phyloP scores from a whole-genome alignment of 2,797 vertebrate species.

The Pampus argenteus region DNA sequence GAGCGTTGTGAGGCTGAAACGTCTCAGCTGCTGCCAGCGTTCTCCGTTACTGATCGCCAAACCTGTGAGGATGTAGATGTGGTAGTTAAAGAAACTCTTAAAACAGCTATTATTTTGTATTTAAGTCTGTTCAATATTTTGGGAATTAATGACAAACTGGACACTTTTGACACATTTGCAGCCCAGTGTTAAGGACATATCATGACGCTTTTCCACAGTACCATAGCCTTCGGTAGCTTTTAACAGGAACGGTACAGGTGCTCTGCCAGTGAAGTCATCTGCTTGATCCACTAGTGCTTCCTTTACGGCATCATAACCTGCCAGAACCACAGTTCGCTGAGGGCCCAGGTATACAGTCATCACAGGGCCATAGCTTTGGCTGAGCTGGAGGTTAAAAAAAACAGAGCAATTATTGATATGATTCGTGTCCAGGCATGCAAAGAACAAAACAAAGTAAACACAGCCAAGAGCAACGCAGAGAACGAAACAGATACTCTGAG shows the following conservation, averaged over 20 bases:
- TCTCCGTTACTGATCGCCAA: constrained; percentile 78
- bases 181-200: background rate
- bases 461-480: background rate
- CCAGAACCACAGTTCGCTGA: constrained; percentile 79
- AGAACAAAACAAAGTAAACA: background rate
- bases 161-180: background rate
- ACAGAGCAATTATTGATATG: background rate
- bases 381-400: constrained; percentile 72
- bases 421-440: background rate
- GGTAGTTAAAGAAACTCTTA: background rate
- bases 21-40: constrained; percentile 76
- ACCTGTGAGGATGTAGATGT: constrained; percentile 53
- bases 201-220: constrained; percentile 28
- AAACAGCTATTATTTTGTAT: background rate
- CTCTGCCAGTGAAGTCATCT: constrained; percentile 82
- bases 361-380: constrained; percentile 80
- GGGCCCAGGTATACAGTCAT: constrained; percentile 81
- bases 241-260: constrained; percentile 48
- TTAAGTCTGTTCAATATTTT: too few species aligned
- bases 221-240: constrained; percentile 73
- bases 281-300: constrained; percentile 86
- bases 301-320: constrained; percentile 83
- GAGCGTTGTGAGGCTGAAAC: constrained; percentile 79
- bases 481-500: background rate
- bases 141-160: background rate